Evolutionary conservation across 2,113 vertebrate genomes (phyloP), one percentile per base, ranked within the genome.

Genomic region (Gorsachius goisagi): DNA sequence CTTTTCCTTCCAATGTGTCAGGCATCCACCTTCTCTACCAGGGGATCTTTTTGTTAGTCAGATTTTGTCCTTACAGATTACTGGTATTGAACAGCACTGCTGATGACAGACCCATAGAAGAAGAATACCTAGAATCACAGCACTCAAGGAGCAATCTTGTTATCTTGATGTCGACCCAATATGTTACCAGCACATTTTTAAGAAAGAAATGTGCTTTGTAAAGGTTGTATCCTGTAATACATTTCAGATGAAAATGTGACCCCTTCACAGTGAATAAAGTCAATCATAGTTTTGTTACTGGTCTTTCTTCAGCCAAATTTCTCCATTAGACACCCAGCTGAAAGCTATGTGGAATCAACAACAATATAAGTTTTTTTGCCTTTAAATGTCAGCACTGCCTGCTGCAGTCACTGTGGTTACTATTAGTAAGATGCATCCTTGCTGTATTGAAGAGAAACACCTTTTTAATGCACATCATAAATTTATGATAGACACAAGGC

Each of bases 361-460:
- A 60, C 15, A 91, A 23, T 0, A 35, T 6, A 5, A 3, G 30
- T 26, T n/a, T 73, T 73, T 83, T 49, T 83, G 21, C 27, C 49
- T 81, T 78, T 90, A 89, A 75, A 91, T 41, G 64, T 49, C 90
- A 93, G 47, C 22, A 28, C 21, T 56, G 72, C 27, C 56, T 60
- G 55, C 72, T 93, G 73, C 79, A 77, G 64, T 30, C 85, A 32
- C 52, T 86, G 69, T 55, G 24, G n/a, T 73, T 37, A 37, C 12
- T 35, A 59, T 75, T 69, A 89, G 72, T 20, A 64, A 68, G 66
- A 24, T 49, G 28, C 45, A 62, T 12, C n/a, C 59, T 80, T 30
- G 28, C 52, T 49, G 50, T 14, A 41, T 16, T 47, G 37, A 80
- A 66, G 33, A 88, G n/a, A 60, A 76, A 41, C 30, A 49, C 27